Evolutionary conservation across 2,113 vertebrate genomes (phyloP).

Genomic region (Ifrita kowaldi): DNA sequence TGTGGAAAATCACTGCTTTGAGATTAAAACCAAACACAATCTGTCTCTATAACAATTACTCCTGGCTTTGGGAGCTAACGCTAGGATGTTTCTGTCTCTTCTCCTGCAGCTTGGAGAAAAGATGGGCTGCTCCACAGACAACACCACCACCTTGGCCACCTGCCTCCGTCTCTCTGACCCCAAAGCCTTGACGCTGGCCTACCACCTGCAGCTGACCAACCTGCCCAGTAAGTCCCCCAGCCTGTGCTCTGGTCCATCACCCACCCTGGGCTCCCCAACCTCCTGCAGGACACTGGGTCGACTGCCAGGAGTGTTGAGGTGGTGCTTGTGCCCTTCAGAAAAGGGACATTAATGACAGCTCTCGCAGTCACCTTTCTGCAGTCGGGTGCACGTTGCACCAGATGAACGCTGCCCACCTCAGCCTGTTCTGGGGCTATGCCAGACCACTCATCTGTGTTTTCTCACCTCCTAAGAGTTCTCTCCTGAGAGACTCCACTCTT

Average conservation of each 20-base stretch:
- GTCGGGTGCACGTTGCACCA: not conserved
- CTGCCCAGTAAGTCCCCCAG: slow-evolving; percentile 63
- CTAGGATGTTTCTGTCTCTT: not conserved
- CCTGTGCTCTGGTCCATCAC: fast-evolving
- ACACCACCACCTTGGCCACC: slow-evolving; percentile 57
- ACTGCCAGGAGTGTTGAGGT: not conserved
- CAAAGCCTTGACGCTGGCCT: slow-evolving; percentile 75
- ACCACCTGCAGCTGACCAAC: slow-evolving; percentile 39
- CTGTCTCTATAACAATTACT: fast-evolving
- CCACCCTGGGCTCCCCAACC: not conserved
- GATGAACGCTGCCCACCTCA: not conserved
- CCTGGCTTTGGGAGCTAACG: not conserved
- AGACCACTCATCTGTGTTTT: not conserved
- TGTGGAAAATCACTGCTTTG: fast-evolving
- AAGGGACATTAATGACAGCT: not conserved
- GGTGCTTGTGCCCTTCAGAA: not conserved
- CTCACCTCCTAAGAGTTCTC: not conserved
- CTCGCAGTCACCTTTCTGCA: not conserved
- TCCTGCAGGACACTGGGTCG: no score
- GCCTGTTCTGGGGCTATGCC: not conserved
- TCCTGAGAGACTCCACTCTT: not conserved
- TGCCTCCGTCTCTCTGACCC: slow-evolving; percentile 82
- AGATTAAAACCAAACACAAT: not conserved
- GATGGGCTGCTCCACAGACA: slow-evolving; percentile 79
- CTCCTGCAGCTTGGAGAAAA: slow-evolving; percentile 76